A percentile compares a stretch with the other conserved stretches of the same genome.
Evolutionary conservation across 2,113 vertebrate genomes (phyloP).

Genomic region (Chauna torquata): DNA sequence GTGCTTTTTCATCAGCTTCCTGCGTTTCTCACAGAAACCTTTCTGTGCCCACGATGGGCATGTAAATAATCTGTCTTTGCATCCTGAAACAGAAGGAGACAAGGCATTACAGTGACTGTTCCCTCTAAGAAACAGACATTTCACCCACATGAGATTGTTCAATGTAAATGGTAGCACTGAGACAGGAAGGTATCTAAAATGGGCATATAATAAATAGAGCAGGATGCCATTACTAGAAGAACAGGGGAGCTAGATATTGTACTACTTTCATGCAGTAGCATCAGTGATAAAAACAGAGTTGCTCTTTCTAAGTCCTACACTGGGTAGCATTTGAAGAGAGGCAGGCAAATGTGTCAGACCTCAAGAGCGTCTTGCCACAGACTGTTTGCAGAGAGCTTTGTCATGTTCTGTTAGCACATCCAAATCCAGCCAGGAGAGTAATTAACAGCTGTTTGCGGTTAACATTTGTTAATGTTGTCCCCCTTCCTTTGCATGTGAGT

Average conservation of each 20-base stretch:
- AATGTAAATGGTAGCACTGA: background rate
- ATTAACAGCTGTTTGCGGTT: background rate
- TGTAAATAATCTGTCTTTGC: constrained; percentile 88
- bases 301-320: background rate
- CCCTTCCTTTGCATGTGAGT: too few relatives aligned
- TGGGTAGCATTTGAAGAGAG: background rate
- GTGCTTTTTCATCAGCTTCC: constrained; percentile 91
- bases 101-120: background rate
- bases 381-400: background rate
- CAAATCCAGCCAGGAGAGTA: background rate
- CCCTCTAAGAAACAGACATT: background rate
- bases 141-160: too few relatives aligned
- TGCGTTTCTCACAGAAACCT: constrained; percentile 88
- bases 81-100: constrained; percentile 76
- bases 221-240: rapidly evolving
- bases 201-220: too few relatives aligned
- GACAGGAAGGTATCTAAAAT: rapidly evolving
- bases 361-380: too few relatives aligned
- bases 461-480: too few relatives aligned
- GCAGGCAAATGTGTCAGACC: background rate
- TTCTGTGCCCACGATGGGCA: constrained; percentile 88
- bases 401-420: background rate
- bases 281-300: background rate
- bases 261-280: background rate
- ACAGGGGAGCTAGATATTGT: rapidly evolving